phyloP scores from a whole-genome alignment of 2,888 invertebrate genomes.

The Teinopalpus imperialis region DNA sequence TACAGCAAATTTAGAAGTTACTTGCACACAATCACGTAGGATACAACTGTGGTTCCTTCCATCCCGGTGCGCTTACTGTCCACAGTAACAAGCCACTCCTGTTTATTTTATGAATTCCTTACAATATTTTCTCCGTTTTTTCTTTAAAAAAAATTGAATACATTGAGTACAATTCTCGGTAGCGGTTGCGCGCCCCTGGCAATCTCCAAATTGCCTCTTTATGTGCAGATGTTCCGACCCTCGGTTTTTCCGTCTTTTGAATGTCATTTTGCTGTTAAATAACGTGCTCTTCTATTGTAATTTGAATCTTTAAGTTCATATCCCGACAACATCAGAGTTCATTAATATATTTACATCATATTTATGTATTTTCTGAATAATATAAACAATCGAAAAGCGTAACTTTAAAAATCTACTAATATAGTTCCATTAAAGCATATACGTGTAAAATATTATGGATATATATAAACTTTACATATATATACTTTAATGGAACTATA shows the following conservation, averaged over 20 bases:
- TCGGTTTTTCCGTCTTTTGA: constrained; percentile 80
- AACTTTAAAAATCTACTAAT: too few species aligned
- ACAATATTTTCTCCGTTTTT: constrained; percentile 74
- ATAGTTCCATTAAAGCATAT: too few species aligned
- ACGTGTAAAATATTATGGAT: too few species aligned
- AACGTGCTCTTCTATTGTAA: constrained; percentile 77
- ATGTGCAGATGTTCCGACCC: constrained; percentile 81
- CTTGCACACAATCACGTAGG: constrained; percentile 11
- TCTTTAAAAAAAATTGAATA: constrained; percentile 69
- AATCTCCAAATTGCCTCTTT: constrained; percentile 82
- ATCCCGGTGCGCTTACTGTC: constrained; percentile 34
- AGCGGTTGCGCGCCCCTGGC: constrained; percentile 77
- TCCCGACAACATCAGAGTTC: constrained; percentile 35
- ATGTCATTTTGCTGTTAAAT: constrained; percentile 81
- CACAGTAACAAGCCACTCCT: constrained; percentile 67
- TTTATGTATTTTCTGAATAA: too few species aligned
- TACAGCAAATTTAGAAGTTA: not conserved
- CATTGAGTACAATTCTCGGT: constrained; percentile 77
- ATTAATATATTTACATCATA: constrained; percentile 3
- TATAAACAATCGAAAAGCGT: too few species aligned
- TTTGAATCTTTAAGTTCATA: constrained; percentile 64
- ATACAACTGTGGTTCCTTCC: constrained; percentile 7
- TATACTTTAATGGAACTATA: too few species aligned
- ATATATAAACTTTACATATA: too few species aligned
- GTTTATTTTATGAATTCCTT: constrained; percentile 77